Percentiles rank a stretch among this genome's conserved stretches.
These are phyloP conservation scores for Sminthurides bifidus DNA, from an alignment of 1,140 invertebrate genomes.

Conservation along the genomic window DNA sequence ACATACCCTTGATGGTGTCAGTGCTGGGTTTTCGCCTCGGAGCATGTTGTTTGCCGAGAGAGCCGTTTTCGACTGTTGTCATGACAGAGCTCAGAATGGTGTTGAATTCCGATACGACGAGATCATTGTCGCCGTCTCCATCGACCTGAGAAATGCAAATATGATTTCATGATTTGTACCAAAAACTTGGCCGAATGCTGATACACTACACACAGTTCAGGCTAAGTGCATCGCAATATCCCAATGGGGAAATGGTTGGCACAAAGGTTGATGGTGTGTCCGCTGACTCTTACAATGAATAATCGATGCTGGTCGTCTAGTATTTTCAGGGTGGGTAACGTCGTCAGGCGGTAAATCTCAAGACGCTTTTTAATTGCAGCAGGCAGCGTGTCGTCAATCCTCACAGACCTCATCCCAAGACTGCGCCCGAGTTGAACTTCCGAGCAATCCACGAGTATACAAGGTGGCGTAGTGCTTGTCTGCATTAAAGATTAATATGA, in stretches of 20 bases:
- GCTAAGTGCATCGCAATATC: no score
- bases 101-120: constrained; percentile 13
- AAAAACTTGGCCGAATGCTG: no score
- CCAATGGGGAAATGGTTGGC: constrained; percentile 7
- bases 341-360: constrained; percentile 70
- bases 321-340: constrained; percentile 71
- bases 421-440: constrained; percentile 64
- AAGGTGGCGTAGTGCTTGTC: constrained; percentile 59
- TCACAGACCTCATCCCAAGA: constrained; percentile 37
- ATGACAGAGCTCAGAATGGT: constrained; percentile 1
- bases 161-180: constrained; percentile 8
- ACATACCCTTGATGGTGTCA: constrained; percentile 36
- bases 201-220: no score
- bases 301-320: constrained; percentile 65
- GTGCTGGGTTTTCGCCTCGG: constrained; percentile 22
- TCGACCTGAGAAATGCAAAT: constrained; percentile 48
- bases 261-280: background rate
- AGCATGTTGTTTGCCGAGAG: background rate
- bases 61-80: background rate
- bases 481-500: constrained; percentile 39
- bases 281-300: constrained; percentile 53
- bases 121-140: constrained; percentile 57
- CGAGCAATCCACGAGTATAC: constrained; percentile 70
- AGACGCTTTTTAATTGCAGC: constrained; percentile 66
- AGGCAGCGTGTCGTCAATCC: constrained; percentile 63